Percentiles rank a stretch among this genome's conserved stretches.
Evolutionary conservation across 2,888 invertebrate species (phyloP).

Genomic region (Hymenopus coronatus): DNA sequence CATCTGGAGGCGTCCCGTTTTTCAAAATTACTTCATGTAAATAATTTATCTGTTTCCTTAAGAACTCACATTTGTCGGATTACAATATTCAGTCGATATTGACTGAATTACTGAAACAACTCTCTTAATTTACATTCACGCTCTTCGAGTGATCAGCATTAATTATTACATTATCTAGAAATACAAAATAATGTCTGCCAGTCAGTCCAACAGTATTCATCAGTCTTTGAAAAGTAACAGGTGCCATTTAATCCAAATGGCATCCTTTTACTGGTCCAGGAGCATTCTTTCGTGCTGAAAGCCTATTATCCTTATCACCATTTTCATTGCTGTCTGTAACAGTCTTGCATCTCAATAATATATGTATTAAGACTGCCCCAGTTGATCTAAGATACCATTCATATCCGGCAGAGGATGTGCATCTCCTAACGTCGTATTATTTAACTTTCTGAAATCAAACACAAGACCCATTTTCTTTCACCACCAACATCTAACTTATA

Average conservation of each 20-base stretch:
- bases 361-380: neutral
- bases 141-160: neutral
- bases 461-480: neutral
- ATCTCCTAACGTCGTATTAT: neutral
- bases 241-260: neutral
- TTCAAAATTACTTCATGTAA: conserved; percentile 34
- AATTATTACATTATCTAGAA: neutral
- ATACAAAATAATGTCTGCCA: neutral
- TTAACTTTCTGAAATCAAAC: neutral
- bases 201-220: neutral
- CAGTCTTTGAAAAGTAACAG: neutral
- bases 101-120: neutral
- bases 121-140: neutral
- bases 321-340: neutral
- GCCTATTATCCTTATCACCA: neutral
- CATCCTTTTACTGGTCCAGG: neutral
- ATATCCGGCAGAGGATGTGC: neutral
- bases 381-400: neutral
- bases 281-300: neutral
- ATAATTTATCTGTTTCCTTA: conserved; percentile 2
- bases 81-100: conserved; percentile 31
- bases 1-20: conserved; percentile 35
- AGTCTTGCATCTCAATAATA: neutral
- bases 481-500: neutral
- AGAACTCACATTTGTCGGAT: conserved; percentile 36